Evolutionary conservation across 2,888 invertebrate species (phyloP).

Genomic region (Ichneumon xanthorius): DNA sequence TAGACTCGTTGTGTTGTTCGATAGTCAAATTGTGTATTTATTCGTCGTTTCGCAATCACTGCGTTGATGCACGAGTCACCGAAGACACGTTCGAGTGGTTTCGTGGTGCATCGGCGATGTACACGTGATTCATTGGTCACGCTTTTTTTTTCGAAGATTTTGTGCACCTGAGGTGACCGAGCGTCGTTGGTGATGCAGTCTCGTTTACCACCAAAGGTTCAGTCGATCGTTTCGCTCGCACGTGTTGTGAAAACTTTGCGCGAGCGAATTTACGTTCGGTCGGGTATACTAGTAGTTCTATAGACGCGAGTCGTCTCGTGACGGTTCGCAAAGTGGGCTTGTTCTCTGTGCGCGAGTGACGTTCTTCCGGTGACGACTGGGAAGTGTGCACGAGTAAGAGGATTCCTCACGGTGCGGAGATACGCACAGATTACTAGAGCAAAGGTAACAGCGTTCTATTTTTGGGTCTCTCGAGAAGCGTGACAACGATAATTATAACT

Average conservation of each 20-base stretch:
- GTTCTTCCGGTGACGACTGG: background rate
- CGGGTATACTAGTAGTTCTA: background rate
- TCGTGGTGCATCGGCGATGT: background rate
- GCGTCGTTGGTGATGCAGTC: background rate
- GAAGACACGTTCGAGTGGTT: constrained; percentile 2
- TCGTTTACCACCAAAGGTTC: background rate
- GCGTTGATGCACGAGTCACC: background rate
- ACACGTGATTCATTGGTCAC: background rate
- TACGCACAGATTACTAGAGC: background rate
- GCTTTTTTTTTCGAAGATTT: background rate
- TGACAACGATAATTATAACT: too few species aligned
- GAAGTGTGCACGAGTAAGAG: background rate
- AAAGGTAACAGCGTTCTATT: background rate
- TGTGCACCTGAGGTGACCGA: background rate
- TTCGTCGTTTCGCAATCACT: background rate
- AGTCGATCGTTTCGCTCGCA: background rate
- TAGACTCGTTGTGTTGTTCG: background rate
- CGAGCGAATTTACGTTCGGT: background rate
- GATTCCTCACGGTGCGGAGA: background rate
- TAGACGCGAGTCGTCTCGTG: background rate
- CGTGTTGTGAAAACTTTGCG: background rate
- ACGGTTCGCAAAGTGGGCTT: background rate
- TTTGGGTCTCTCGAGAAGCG: too few species aligned
- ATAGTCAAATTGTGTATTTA: background rate
- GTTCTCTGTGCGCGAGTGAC: constrained; percentile 17